phyloP scores from a whole-genome alignment of 2,888 invertebrate species.

The Electrophaes corylata region DNA sequence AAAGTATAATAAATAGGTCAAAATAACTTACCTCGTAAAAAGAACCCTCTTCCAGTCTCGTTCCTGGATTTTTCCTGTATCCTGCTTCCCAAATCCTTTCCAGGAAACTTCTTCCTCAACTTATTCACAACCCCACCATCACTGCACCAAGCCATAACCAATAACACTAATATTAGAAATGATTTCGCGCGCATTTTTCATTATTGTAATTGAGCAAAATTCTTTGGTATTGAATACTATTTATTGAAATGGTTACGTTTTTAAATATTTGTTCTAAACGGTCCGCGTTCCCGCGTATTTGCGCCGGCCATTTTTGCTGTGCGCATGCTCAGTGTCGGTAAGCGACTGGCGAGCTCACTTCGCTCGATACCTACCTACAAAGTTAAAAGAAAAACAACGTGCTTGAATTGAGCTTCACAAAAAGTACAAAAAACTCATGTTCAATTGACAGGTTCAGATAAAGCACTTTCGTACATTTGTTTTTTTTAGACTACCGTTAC shows the following conservation, averaged over 20 bases:
- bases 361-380: slow-evolving; percentile 31
- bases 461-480: slow-evolving; percentile 41
- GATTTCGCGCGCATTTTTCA: slow-evolving; percentile 70
- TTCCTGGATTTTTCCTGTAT: slow-evolving; percentile 38
- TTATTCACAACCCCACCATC: slow-evolving; percentile 50
- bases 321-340: slow-evolving; percentile 61
- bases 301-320: slow-evolving; percentile 56
- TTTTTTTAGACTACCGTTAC: slow-evolving; percentile 47
- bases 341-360: slow-evolving; percentile 47
- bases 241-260: slow-evolving; percentile 22
- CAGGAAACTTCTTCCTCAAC: slow-evolving; percentile 52
- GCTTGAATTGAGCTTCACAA: slow-evolving; percentile 40
- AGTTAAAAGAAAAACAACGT: neutral
- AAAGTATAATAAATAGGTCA: neutral
- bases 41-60: slow-evolving; percentile 57
- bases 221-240: slow-evolving; percentile 50
- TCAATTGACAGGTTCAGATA: slow-evolving; percentile 19
- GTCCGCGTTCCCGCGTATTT: slow-evolving; percentile 60
- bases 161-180: slow-evolving; percentile 55
- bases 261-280: neutral
- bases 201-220: slow-evolving; percentile 56
- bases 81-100: slow-evolving; percentile 25
- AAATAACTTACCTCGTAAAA: slow-evolving; percentile 52
- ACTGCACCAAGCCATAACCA: slow-evolving; percentile 49
- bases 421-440: slow-evolving; percentile 37